Percentiles rank a stretch among this genome's conserved stretches.
These are phyloP conservation scores for Cercopithecus mona DNA, from an alignment of 2,113 vertebrate species.

Conservation along the genomic window DNA sequence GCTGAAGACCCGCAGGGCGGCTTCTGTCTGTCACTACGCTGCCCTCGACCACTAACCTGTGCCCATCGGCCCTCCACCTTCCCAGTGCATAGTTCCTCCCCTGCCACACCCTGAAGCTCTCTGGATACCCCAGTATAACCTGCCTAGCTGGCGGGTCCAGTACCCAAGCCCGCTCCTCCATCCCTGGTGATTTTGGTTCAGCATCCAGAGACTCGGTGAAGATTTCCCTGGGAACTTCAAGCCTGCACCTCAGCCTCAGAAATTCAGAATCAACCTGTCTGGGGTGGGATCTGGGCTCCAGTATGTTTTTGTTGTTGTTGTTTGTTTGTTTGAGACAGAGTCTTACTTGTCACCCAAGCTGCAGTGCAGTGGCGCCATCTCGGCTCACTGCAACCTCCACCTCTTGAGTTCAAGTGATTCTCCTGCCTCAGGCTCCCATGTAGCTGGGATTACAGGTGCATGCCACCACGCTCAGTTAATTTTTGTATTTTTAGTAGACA, in stretches of 20 bases:
- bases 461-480: no score
- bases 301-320: no score
- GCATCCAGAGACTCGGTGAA: background rate
- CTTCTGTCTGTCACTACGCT: background rate
- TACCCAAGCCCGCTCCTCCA: background rate
- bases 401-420: no score
- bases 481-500: no score
- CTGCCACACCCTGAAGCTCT: background rate
- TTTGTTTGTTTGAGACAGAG: no score
- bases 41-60: background rate
- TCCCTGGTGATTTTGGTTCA: background rate
- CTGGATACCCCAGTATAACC: background rate
- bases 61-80: background rate
- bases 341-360: no score
- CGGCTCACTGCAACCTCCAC: no score
- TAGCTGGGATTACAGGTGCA: no score
- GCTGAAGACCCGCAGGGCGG: background rate
- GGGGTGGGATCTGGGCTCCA: background rate
- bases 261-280: background rate
- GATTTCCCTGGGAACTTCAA: background rate
- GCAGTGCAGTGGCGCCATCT: no score
- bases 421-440: no score
- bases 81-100: background rate
- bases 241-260: background rate
- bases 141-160: background rate